Evolutionary conservation across 2,113 vertebrate genomes (phyloP).

Genomic region (Platichthys flesus): DNA sequence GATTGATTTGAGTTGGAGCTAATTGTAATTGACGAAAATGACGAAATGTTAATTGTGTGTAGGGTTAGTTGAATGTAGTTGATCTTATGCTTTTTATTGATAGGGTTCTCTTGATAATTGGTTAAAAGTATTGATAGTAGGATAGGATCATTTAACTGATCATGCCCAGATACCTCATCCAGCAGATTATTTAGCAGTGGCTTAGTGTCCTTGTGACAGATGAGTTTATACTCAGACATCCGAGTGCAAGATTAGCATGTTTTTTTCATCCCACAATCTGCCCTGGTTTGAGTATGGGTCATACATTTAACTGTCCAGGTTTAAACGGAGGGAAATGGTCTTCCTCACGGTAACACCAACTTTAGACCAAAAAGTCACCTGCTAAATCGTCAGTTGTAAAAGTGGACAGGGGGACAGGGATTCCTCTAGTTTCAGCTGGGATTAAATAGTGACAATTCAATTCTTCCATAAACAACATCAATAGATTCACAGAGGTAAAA

Average conservation of each 20-base stretch:
- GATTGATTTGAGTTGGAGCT: background rate
- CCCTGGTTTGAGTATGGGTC: background rate
- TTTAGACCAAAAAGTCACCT: background rate
- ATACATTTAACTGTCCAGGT: background rate
- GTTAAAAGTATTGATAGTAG: constrained; percentile 1
- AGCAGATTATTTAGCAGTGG: background rate
- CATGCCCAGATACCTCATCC: background rate
- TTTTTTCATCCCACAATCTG: background rate
- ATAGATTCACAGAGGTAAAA: background rate
- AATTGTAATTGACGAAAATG: background rate
- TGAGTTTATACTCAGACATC: background rate
- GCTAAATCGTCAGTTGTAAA: background rate
- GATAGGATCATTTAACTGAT: background rate
- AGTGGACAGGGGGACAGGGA: background rate
- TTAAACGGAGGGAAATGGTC: background rate
- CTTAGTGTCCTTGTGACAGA: background rate
- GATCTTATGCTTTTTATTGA: background rate
- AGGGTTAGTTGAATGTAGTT: background rate
- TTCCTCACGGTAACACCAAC: background rate
- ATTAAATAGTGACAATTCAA: background rate
- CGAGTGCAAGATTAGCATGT: background rate
- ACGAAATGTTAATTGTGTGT: background rate
- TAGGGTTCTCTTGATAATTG: background rate
- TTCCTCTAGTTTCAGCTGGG: background rate
- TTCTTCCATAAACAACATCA: background rate